phyloP scores from a whole-genome alignment of 2,797 vertebrate genomes.

The Aplochiton taeniatus region DNA sequence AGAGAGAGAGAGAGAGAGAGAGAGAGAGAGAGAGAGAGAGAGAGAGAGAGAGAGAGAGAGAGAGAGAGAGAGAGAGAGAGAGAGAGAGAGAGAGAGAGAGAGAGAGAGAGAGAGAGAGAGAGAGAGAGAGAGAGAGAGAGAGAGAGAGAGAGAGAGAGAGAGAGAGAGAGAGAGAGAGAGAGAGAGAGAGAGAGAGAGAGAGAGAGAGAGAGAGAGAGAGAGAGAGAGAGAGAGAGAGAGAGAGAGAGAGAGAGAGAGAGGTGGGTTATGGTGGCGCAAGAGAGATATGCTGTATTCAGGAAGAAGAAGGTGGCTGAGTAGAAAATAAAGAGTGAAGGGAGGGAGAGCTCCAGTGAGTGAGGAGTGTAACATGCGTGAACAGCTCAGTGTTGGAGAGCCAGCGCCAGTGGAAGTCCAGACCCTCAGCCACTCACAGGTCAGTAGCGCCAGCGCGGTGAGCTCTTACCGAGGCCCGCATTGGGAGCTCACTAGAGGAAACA shows the following conservation, averaged over 20 bases:
- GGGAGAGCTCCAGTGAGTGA: constrained; percentile 17
- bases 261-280: background rate
- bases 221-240: background rate
- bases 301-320: background rate
- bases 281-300: background rate
- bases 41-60: constrained; percentile 30
- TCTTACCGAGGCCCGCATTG: background rate
- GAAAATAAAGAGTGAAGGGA: too few relatives aligned
- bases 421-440: constrained; percentile 46
- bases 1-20: background rate
- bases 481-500: too few relatives aligned
- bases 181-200: constrained; percentile 28
- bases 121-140: constrained; percentile 4
- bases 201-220: constrained; percentile 4
- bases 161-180: background rate
- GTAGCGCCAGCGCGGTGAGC: constrained; percentile 15
- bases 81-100: background rate
- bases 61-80: constrained; percentile 8
- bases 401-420: constrained; percentile 32
- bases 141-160: background rate
- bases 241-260: background rate
- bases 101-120: background rate
- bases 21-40: background rate
- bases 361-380: constrained; percentile 46
- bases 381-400: constrained; percentile 36